Percentiles rank a stretch among this genome's conserved stretches.
phyloP scores from a whole-genome alignment of 1,140 invertebrate genomes.

The Bombus polaris region DNA sequence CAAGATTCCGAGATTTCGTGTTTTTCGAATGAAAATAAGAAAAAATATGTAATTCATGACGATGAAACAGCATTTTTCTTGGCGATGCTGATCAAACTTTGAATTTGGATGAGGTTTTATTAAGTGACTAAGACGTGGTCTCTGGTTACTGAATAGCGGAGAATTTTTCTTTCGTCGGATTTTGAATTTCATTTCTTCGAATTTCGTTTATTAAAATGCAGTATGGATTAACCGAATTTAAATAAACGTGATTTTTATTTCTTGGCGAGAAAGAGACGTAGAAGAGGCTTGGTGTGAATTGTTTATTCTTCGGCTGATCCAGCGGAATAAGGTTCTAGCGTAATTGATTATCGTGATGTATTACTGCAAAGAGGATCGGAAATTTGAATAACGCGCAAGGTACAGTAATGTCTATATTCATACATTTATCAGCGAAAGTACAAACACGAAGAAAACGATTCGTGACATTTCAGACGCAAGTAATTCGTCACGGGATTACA shows the following conservation, averaged over 20 bases:
- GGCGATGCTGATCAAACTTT: too few species aligned
- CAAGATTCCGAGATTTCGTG: neutral
- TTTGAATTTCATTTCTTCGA: too few species aligned
- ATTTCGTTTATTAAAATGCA: too few species aligned
- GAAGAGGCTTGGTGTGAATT: neutral
- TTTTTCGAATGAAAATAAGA: neutral
- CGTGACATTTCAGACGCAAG: neutral
- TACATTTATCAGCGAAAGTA: neutral
- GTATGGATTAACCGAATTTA: too few species aligned
- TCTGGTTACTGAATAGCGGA: too few species aligned
- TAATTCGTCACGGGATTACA: neutral
- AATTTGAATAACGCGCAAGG: neutral
- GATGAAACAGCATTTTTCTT: neutral
- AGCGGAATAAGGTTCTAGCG: neutral
- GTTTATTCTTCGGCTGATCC: neutral
- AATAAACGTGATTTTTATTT: neutral
- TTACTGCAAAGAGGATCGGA: too few species aligned
- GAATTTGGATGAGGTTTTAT: too few species aligned
- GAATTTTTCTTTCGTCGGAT: too few species aligned
- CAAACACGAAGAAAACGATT: neutral
- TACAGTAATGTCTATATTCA: neutral
- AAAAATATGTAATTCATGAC: neutral
- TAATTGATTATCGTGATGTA: neutral
- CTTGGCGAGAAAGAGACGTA: neutral
- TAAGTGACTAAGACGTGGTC: fast-evolving